Evolutionary conservation across 2,113 vertebrate species (phyloP), one percentile per base, ranked within the genome.

Genomic region (Sisor rabdophorus): DNA sequence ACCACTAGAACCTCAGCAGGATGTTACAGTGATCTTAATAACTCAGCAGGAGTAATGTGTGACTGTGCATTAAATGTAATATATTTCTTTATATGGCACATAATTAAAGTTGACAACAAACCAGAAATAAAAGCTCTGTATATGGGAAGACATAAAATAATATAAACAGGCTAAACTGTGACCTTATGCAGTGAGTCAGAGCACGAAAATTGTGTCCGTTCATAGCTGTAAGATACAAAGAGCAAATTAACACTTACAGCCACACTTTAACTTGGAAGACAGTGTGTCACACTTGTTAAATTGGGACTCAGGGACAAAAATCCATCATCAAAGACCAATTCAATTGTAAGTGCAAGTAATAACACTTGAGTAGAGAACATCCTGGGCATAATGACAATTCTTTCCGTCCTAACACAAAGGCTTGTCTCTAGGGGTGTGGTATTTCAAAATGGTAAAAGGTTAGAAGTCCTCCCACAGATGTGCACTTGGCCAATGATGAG

Each of bases 401-500:
- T 26, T 69, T 59, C 60, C 48, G 48, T 71, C 58, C 52, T 22
- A 70, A 59, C 44, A 69, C 64, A 65, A 74, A 79, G 75, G 47
- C 67, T n/a, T 20, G 59, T 69, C 81, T 78, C 81, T 54, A 75
- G 78, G 79, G 81, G 79, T 78, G 71, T 75, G 75, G 71, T 71
- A 80, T 80, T 83, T 83, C 64, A 67, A 83, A 79, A 83, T 76
- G 71, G 81, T 59, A 74, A 83, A 80, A 83, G 81, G 81, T 83
- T 80, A 80, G 71, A 69, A 77, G 65, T 65, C 32, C 22, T 72
- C 54, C 28, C n/a, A 63, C 24, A 24, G 59, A 65, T 40, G 40
- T 36, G 26, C 58, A 60, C 50, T 73, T 32, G 24, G 61, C 59
- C 55, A 60, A 64, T 71, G 56, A 79, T 79, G 55, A 77, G 73